Percentiles rank a stretch among this genome's conserved stretches.
Evolutionary conservation across 2,113 vertebrate species (phyloP).

Genomic region (Notechis scutatus): DNA sequence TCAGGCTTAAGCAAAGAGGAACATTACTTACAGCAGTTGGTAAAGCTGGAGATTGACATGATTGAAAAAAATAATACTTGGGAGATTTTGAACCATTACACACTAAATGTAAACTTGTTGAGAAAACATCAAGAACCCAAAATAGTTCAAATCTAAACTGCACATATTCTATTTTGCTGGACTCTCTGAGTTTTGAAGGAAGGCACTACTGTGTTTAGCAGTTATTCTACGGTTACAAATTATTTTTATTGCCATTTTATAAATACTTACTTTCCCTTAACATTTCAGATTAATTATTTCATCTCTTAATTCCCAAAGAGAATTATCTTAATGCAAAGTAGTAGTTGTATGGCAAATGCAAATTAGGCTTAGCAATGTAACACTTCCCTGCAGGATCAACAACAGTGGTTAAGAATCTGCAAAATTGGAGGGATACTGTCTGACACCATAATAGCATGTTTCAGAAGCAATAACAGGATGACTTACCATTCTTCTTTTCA

Average conservation of each 20-base stretch:
- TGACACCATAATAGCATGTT: background rate
- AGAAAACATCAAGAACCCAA: background rate
- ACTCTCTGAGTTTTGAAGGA: background rate
- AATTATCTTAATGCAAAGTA: background rate
- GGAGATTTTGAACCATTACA: background rate
- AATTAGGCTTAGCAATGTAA: background rate
- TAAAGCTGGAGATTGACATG: background rate
- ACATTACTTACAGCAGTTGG: background rate
- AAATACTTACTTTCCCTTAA: background rate
- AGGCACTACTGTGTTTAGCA: background rate
- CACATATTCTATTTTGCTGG: background rate
- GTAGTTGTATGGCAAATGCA: background rate
- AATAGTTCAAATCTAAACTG: background rate
- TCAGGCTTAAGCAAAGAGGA: background rate
- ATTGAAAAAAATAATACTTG: background rate
- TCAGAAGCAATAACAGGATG: background rate
- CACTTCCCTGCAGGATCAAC: background rate
- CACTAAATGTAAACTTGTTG: background rate
- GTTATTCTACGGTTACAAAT: background rate
- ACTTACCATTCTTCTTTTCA: background rate
- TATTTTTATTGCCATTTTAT: background rate
- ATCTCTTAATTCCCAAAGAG: background rate
- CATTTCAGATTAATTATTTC: background rate
- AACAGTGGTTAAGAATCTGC: background rate
- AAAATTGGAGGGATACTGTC: background rate